Evolutionary conservation across 1,140 invertebrate species (phyloP), one percentile per base, ranked within the genome.

Genomic region (Eueides isabella): DNA sequence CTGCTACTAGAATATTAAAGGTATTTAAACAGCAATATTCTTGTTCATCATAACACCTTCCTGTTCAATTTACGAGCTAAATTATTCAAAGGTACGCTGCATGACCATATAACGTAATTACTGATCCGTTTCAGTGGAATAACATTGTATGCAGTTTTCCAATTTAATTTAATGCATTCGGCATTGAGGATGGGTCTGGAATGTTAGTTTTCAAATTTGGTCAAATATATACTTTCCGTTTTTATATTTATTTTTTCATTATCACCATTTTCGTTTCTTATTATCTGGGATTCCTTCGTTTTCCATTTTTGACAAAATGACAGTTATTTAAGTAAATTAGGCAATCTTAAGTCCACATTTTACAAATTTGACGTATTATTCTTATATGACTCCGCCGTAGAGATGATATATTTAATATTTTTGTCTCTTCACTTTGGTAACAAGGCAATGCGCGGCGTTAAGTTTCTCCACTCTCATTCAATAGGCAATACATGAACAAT

Each of bases 91-190:
- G 48, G 48, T 55, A 55, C 19, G 48, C 48, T 30, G 29, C 14
- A 63, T 63, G 23, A 61, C 12, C 61, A 63, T 31, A 63, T 63
- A 63, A 63, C 61, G 16, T 63, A 63, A 63, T 63, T 63, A 63
- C 61, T 30, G 61, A 63, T 63, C 29, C 61, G 61, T 63, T 63
- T 63, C 61, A 63, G 12, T 63, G 61, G 9, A 63, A 31, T 31
- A 30, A 9, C 61, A 31, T 1, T 31, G 29, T 63, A 31, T 63
- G 61, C 61, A 63, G 61, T 63, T 63, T 63, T 63, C 61, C 61
- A 63, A 63, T 63, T 16, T 63, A 63, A 63, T 63, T 63, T 63
- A 63, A 63, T 63, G 61, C 61, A 63, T 63, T 29, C 61, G 4
- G 31, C 14, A n/a, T 12, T 6, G 61, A 14, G 29, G 28, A 30